Base-by-base conservation (phyloP, 2,888 invertebrate species). In the Erynnis tages region DNA sequence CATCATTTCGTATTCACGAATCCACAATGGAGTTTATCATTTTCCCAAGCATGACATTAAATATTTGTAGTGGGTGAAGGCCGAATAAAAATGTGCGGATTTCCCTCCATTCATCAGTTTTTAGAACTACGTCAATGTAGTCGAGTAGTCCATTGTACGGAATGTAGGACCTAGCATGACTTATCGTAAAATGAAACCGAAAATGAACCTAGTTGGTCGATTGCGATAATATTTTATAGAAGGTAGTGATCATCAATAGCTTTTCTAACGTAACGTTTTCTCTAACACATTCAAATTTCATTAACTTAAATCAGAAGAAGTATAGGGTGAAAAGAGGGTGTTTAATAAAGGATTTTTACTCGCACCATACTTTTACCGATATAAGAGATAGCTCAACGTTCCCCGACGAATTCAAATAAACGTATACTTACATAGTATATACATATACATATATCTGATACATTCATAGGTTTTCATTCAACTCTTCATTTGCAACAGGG, bases 41-140 rank as follows among this genome's bases (percentile, higher is more conserved):
- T 47, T 34, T 46, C 40, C 41, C 40, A 46, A 47, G 46, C 30
- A 46, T 50, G 30, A 45, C 45, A 54, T 38, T 45, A 54, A 27
- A 54, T 49, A 53, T 46, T 50, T 52, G 40, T 32, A 49, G 21
- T 49, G 40, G 48, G 48, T 41, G 48, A 41, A 41, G 48, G 48
- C 40, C 14, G 10, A 14, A n/a, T 32, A 6, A 34, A 49, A 49
- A 49, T 49, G 74, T 70, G 61, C 48, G 48, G 60, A 69, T 65
- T 73, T 79, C 79, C 78, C 70, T 68, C 65, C 69, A 78, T 80
- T 77, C 66, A 76, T 55, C 43, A 30, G 30, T 53, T 65, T 60
- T 59, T 37, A 44, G 41, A 60, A 58, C 57, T 60, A n/a, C n/a
- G n/a, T n/a, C n/a, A n/a, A n/a, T n/a, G 34, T 37, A 38, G 2